Percentiles rank a stretch among this genome's conserved stretches.
These are phyloP conservation scores for Agrochola lota DNA, from an alignment of 2,888 invertebrate genomes.

Conservation along the genomic window DNA sequence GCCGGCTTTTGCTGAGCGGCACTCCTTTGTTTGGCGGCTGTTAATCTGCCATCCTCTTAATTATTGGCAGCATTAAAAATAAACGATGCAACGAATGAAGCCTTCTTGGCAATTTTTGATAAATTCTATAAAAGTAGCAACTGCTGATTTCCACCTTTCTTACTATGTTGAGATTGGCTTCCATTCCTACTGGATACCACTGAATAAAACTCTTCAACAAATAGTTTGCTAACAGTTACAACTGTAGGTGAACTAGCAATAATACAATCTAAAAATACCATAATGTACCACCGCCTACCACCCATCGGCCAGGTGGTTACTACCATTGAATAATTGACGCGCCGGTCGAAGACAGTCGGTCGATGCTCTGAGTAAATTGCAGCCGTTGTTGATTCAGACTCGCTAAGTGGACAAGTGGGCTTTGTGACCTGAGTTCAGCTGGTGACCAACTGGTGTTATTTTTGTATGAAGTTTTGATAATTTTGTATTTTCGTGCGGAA, in stretches of 20 bases:
- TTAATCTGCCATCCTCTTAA: no score
- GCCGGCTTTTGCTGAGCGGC: no score
- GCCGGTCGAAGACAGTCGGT: conserved; percentile 66
- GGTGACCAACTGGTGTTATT: background rate
- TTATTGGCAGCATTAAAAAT: no score
- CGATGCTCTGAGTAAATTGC: conserved; percentile 70
- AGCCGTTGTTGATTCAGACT: conserved; percentile 48
- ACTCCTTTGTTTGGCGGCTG: no score
- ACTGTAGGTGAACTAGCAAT: background rate
- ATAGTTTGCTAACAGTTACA: background rate
- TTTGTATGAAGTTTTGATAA: background rate
- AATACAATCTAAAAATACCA: conserved; percentile 25
- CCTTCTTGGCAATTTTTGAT: no score
- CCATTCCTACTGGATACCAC: background rate
- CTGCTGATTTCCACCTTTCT: no score
- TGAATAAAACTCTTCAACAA: background rate
- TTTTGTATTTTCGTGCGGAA: background rate
- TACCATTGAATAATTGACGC: conserved; percentile 72
- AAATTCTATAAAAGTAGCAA: no score
- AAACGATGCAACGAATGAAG: no score
- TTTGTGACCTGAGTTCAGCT: conserved; percentile 30
- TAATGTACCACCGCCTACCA: conserved; percentile 5
- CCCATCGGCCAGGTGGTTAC: conserved; percentile 65
- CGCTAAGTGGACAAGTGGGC: conserved; percentile 46
- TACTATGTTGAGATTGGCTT: background rate